Conservation (phyloP, 2,113 vertebrate species). For the Malurus alboscapulatus region DNA sequence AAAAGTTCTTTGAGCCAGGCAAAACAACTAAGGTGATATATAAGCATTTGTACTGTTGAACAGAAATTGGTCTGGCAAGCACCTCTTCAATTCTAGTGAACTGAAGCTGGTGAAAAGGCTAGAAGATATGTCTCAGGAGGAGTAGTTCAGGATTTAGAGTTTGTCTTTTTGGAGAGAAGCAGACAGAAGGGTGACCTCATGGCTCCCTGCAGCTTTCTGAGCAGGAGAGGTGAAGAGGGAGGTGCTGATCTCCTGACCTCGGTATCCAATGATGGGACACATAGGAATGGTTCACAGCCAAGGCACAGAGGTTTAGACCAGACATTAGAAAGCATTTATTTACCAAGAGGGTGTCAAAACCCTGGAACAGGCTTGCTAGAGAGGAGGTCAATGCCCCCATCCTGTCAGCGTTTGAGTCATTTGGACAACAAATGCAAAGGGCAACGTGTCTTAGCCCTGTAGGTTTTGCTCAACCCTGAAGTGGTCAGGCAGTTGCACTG, state of each 20-base stretch:
- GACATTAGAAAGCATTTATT: neutral
- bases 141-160: neutral
- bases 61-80: neutral
- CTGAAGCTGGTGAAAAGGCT: neutral
- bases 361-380: neutral
- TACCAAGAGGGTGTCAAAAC: neutral
- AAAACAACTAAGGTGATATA: neutral
- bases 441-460: too few species aligned
- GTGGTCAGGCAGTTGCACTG: neutral
- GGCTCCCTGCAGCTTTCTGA: neutral
- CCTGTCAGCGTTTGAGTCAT: neutral
- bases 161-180: neutral
- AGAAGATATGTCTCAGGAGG: fast-evolving
- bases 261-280: fast-evolving
- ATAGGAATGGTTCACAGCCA: neutral
- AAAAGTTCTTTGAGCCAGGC: neutral
- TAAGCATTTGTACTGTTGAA: neutral
- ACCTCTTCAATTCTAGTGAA: neutral
- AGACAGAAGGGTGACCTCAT: neutral
- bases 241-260: neutral
- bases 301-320: neutral
- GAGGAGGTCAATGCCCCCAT: neutral
- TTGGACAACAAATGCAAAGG: neutral
- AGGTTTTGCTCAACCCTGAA: neutral
- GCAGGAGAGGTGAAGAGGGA: neutral